These are phyloP conservation scores for Eremobia ochroleuca DNA, from an alignment of 2,888 invertebrate genomes.

Conservation along the genomic window DNA sequence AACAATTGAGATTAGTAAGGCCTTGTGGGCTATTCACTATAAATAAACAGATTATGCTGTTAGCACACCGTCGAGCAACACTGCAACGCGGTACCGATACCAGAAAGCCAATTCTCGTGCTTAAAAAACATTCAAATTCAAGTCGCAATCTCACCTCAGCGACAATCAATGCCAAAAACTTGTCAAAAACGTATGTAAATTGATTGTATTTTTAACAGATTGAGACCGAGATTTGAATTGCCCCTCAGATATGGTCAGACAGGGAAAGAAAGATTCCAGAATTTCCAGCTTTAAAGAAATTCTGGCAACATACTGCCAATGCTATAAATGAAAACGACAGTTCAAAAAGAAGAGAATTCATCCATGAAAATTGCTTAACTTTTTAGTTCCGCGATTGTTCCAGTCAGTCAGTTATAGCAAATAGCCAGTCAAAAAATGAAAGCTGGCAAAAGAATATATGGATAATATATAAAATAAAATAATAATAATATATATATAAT, in stretches of 20 bases:
- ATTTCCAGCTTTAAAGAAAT: background rate
- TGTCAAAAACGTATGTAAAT: no score
- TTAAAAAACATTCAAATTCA: background rate
- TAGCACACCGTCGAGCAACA: background rate
- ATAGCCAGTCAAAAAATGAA: no score
- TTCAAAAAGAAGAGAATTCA: background rate
- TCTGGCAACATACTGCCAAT: background rate
- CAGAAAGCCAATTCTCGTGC: background rate
- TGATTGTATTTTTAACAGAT: no score
- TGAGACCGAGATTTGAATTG: no score
- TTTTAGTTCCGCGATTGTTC: no score
- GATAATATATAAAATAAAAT: no score
- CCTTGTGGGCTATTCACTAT: slow-evolving; percentile 22
- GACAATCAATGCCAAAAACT: background rate
- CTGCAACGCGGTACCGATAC: background rate
- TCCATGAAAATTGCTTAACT: background rate
- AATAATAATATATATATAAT: no score
- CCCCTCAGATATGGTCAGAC: background rate
- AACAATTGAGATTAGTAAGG: slow-evolving; percentile 34
- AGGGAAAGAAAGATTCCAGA: background rate
- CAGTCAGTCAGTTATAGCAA: no score
- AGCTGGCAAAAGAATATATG: no score
- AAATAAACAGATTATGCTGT: background rate
- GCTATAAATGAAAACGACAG: background rate
- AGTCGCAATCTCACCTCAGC: background rate